Conservation (phyloP, 1,140 invertebrate genomes). For the Drosophila ambigua region DNA sequence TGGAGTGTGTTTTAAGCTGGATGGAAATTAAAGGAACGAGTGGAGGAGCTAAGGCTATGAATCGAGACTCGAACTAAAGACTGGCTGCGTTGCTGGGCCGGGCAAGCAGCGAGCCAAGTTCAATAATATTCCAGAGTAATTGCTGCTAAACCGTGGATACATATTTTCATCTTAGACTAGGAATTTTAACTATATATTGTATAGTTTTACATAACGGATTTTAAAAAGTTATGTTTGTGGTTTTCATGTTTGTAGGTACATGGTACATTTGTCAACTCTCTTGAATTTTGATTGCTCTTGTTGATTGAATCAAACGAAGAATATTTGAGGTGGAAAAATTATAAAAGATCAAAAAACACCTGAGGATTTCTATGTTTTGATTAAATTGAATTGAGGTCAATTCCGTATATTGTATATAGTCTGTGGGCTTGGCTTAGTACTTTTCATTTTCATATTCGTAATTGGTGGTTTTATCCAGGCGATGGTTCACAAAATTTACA, state of each 20-base stretch:
- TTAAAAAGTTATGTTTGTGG: slow-evolving; percentile 1
- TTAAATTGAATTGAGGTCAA: slow-evolving; percentile 1
- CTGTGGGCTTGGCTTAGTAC: slow-evolving; percentile 28
- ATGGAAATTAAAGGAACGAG: too few relatives aligned
- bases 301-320: slow-evolving; percentile 10
- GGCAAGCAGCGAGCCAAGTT: slow-evolving; percentile 73
- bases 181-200: not conserved
- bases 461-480: slow-evolving; percentile 29
- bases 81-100: slow-evolving; percentile 72
- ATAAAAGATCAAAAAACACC: slow-evolving; percentile 22
- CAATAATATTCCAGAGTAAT: slow-evolving; percentile 45
- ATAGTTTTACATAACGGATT: slow-evolving; percentile 1
- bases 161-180: slow-evolving; percentile 34
- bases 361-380: slow-evolving; percentile 25
- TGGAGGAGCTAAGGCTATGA: too few relatives aligned
- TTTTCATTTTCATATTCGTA: slow-evolving; percentile 2
- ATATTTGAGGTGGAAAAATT: not conserved
- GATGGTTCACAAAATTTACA: slow-evolving; percentile 46
- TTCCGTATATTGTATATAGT: slow-evolving; percentile 14
- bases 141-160: slow-evolving; percentile 3
- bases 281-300: slow-evolving; percentile 21
- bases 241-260: slow-evolving; percentile 20
- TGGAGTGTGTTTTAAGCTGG: not conserved
- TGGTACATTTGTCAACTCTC: slow-evolving; percentile 49
- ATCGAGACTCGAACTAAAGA: slow-evolving; percentile 53